A percentile compares a stretch with the other conserved stretches of the same genome.
phyloP scores from a whole-genome alignment of 2,113 vertebrate genomes.

The Odobenus rosmarus region DNA sequence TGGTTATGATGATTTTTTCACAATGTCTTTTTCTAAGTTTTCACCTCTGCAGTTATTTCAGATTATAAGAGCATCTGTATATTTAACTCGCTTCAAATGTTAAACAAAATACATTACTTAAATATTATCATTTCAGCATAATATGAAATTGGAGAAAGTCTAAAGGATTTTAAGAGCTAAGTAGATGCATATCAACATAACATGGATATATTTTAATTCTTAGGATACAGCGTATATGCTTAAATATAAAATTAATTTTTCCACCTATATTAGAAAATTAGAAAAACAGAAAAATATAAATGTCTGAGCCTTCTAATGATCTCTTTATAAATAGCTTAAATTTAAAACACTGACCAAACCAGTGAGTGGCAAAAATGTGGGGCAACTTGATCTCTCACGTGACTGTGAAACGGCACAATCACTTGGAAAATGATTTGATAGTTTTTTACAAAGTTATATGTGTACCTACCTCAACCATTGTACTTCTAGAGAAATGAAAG shows the following conservation, averaged over 20 bases:
- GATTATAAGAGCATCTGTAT: not conserved
- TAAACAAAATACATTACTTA: conserved; percentile 1
- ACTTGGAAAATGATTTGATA: not conserved
- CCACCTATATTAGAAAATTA: not conserved
- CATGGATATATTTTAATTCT: not conserved
- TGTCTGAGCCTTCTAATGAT: not conserved
- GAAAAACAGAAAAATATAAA: not conserved
- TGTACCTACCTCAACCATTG: not conserved
- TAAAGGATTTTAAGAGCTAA: not conserved
- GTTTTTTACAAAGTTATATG: not conserved
- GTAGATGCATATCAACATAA: not conserved
- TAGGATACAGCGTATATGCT: not conserved
- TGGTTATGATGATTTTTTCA: not conserved
- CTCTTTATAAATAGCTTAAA: not conserved
- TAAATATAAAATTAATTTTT: not conserved
- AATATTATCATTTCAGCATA: not conserved
- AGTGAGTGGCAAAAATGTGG: not conserved
- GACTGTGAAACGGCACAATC: not conserved
- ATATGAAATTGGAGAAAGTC: not conserved
- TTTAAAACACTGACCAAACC: not conserved
- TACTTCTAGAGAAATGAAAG: not conserved
- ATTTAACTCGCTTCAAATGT: not conserved
- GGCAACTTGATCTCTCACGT: not conserved
- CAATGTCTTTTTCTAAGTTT: not conserved
- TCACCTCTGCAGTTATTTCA: not conserved